Base-by-base conservation (phyloP, 1,140 invertebrate species). In the Zaprionus camerounensis region DNA sequence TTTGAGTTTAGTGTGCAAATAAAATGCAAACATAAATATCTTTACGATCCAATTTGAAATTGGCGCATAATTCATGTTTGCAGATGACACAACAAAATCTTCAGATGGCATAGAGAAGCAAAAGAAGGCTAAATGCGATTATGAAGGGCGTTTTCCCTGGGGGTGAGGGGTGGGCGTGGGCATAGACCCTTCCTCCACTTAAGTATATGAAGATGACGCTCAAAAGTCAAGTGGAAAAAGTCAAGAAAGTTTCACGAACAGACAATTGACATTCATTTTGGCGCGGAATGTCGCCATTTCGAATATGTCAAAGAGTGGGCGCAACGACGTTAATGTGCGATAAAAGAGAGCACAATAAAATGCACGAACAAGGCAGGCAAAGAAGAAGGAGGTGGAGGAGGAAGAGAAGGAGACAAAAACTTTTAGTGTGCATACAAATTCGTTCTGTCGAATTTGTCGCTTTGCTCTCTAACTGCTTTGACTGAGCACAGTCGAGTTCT, bases 11-110 rank as follows among this genome's bases (percentile, higher is more conserved):
- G 58, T 75, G 67, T 51, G 72, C 72, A 71, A 75, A 75, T 75
- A 64, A 70, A 75, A 71, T 58, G 72, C 72, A 28, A 41, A 34
- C 72, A 75, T 75, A 75, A 75, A 75, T 69, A 75, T 58, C 41
- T 75, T 75, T 75, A 75, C 24, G 67, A 75, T 38, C 41, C 72
- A 58, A 70, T 75, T 56, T 55, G 31, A 49, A 75, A 75, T 75
- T 75, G 66, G 31, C 66, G 58, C 71, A 69, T 74, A 62, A 74
- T 74, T 69, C 68, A 62, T 74, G 49, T 46, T 69, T 41, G 49
- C 66, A 70, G 66, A 70, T 75, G 67, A 75, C 72, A 71, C 67
- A 64, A 64, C 59, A 63, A 75, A 70, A 64, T 49, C 61, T 7
- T 73, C 34, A 15, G 46, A 22, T 36, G 38, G 56, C 44, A 67